Conservation (phyloP, 2,888 invertebrate genomes). For the Drosophila anceps region DNA sequence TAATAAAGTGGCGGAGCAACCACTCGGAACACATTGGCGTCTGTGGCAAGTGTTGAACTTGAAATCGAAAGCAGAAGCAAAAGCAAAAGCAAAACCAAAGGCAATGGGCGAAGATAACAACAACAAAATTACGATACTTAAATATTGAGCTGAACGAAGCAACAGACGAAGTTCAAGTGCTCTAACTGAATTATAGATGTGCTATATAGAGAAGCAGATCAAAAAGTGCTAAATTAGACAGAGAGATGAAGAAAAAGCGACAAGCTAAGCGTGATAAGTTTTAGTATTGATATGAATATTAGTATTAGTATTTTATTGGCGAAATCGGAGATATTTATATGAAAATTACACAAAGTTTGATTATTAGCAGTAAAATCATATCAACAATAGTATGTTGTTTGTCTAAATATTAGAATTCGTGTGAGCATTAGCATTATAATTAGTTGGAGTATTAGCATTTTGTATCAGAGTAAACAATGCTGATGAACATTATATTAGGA, state of each 20-base stretch:
- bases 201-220: not conserved
- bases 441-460: not conserved
- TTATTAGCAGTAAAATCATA: not conserved
- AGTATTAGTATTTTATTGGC: not conserved
- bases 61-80: conserved; percentile 74
- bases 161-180: conserved; percentile 29
- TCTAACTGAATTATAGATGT: conserved; percentile 10
- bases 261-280: too few species aligned
- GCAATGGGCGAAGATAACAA: conserved; percentile 50
- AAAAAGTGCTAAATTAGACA: not conserved
- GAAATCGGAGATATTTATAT: not conserved
- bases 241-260: too few species aligned
- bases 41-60: conserved; percentile 79
- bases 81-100: conserved; percentile 43
- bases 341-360: not conserved
- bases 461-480: too few species aligned
- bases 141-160: conserved; percentile 25
- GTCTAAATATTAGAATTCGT: not conserved
- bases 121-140: conserved; percentile 51
- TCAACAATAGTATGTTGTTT: not conserved
- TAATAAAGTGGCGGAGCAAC: conserved; percentile 78
- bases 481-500: too few species aligned
- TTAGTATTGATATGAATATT: not conserved
- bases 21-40: conserved; percentile 72
- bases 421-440: not conserved